Evolutionary conservation across 92 coral and sea anemone species (phyloP).

Genomic region (Epizoanthus ramosus): DNA sequence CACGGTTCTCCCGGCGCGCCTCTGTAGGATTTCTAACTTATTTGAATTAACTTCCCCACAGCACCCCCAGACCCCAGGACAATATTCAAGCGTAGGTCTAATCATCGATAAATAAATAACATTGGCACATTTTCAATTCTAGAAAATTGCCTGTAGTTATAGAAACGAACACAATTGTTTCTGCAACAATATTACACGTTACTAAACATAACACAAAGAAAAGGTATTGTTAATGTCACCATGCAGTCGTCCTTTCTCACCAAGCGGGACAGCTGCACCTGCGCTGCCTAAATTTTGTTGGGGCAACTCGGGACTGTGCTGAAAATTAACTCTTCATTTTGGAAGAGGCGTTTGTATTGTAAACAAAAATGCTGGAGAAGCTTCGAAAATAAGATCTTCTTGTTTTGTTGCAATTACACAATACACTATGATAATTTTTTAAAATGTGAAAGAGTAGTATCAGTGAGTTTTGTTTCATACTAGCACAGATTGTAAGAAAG

Average conservation of each 20-base stretch:
- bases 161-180: neutral
- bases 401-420: neutral
- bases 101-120: no score
- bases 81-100: no score
- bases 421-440: no score
- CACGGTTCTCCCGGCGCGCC: no score
- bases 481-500: neutral
- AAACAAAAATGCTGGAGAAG: neutral
- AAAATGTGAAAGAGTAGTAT: neutral
- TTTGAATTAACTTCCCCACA: no score
- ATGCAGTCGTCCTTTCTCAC: slow-evolving; percentile 7
- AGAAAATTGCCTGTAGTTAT: neutral
- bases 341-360: neutral
- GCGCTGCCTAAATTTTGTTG: neutral
- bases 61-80: no score
- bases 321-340: neutral
- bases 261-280: slow-evolving; percentile 15
- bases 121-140: no score
- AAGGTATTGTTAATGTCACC: neutral
- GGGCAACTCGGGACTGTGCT: neutral
- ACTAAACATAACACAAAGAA: neutral
- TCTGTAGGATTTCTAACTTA: no score
- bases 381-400: neutral
- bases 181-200: neutral
- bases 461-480: neutral